Evolutionary conservation across 2,888 invertebrate species (phyloP).

Genomic region (Pachycephus smyrnensis): DNA sequence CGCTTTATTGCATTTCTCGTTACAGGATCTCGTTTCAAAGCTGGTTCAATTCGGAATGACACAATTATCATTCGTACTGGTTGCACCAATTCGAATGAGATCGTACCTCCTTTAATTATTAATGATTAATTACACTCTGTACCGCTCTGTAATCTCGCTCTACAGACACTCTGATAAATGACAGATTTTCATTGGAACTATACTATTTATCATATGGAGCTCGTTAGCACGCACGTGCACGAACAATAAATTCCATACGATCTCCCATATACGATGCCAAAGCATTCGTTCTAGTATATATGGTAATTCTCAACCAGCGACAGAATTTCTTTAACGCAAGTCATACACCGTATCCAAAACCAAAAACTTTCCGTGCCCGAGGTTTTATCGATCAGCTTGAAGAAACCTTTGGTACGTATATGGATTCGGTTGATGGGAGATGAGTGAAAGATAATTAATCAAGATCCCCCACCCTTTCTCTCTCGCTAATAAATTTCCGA

Average conservation of each 20-base stretch:
- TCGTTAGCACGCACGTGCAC: not conserved
- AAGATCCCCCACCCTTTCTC: not conserved
- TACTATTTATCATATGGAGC: not conserved
- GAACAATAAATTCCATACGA: not conserved
- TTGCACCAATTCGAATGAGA: not conserved
- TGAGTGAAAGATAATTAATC: not conserved
- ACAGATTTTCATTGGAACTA: not conserved
- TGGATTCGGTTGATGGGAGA: not conserved
- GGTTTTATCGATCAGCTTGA: not conserved
- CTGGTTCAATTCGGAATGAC: not conserved
- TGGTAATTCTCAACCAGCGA: not conserved
- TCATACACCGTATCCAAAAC: not conserved
- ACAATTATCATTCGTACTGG: not conserved
- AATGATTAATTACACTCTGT: not conserved
- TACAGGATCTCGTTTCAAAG: not conserved
- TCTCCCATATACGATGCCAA: not conserved
- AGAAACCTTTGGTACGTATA: not conserved
- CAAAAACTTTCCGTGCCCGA: not conserved
- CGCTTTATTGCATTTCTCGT: not conserved
- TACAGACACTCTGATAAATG: not conserved
- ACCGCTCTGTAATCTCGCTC: not conserved
- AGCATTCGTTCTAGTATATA: not conserved
- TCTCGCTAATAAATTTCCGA: not conserved
- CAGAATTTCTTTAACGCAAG: not conserved
- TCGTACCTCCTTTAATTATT: not conserved